phyloP scores from a whole-genome alignment of 2,113 vertebrate species.

The Macheiramphus alcinus region DNA sequence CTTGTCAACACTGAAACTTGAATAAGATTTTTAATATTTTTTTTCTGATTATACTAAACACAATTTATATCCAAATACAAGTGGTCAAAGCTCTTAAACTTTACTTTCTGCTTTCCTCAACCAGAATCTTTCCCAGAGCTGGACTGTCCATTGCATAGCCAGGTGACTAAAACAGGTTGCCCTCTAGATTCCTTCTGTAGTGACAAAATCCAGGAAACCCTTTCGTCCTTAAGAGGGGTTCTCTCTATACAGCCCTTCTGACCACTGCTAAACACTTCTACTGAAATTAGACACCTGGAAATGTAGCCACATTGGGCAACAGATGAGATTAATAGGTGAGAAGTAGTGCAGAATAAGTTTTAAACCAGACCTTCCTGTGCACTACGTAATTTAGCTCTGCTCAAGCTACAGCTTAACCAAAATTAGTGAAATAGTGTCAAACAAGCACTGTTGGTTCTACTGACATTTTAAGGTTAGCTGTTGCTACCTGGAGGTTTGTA shows the following conservation, averaged over 20 bases:
- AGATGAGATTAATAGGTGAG: background rate
- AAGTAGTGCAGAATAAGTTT: background rate
- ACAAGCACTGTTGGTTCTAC: background rate
- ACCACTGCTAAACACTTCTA: background rate
- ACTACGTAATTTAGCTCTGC: background rate
- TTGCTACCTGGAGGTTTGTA: background rate
- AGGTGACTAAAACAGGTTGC: background rate
- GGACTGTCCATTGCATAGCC: background rate
- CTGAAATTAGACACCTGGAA: background rate
- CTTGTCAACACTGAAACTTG: background rate
- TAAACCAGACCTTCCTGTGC: background rate
- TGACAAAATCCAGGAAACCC: background rate
- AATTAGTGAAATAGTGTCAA: background rate
- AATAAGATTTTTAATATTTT: background rate
- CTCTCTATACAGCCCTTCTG: background rate
- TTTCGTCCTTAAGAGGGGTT: background rate
- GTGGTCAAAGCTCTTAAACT: background rate
- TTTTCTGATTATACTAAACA: background rate
- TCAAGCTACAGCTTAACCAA: background rate
- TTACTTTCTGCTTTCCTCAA: background rate
- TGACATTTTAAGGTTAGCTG: background rate
- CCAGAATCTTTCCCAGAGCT: background rate
- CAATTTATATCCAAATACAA: background rate
- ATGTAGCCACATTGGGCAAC: background rate
- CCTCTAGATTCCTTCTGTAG: background rate